Conservation (phyloP, 2,113 vertebrate species). For the Melanerpes formicivorus region DNA sequence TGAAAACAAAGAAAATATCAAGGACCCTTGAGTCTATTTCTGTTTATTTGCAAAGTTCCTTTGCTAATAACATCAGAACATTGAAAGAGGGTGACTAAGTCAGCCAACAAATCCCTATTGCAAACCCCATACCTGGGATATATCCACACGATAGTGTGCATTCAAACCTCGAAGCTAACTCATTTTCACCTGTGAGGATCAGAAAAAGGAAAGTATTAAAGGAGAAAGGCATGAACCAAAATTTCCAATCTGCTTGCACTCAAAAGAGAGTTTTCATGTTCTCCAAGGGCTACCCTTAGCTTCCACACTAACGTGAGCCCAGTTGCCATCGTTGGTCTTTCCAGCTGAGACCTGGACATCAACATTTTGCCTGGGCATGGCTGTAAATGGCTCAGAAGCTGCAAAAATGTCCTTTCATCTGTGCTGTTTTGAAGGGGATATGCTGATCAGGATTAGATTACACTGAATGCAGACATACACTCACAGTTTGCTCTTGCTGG, state of each 20-base stretch:
- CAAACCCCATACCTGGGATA: background rate
- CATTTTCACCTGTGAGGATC: background rate
- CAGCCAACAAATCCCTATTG: background rate
- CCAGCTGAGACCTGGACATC: background rate
- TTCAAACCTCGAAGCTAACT: background rate
- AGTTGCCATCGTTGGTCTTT: no score
- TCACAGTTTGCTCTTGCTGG: background rate
- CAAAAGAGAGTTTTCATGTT: background rate
- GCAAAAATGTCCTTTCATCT: background rate
- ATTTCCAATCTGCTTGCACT: background rate
- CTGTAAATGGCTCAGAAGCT: no score
- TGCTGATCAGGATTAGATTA: background rate
- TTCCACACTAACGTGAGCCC: background rate
- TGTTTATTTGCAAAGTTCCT: background rate
- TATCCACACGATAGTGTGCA: accelerated
- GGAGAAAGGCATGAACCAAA: background rate
- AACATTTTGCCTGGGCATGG: background rate
- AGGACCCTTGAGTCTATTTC: background rate
- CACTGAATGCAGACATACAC: background rate
- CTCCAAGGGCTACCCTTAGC: background rate
- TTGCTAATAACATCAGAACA: background rate
- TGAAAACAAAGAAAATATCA: background rate
- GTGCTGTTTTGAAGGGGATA: no score
- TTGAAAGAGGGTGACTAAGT: background rate
- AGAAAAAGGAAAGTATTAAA: background rate